Conservation (phyloP, 2,888 invertebrate genomes). For the Stenotaenia linearis region DNA sequence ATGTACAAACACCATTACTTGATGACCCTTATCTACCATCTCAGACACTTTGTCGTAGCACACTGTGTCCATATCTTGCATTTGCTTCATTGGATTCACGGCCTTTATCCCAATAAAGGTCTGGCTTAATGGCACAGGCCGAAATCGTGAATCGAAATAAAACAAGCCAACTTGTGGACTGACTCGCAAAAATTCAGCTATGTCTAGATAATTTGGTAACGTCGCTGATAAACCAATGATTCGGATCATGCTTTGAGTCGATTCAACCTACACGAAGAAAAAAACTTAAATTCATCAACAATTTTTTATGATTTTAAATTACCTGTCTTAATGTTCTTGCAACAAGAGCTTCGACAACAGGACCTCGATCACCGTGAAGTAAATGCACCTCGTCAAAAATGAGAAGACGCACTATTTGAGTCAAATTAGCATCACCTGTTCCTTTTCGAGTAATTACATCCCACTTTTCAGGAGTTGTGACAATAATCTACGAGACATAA, state of each 20-base stretch:
- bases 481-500: conserved; percentile 62
- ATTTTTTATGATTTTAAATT: conserved; percentile 28
- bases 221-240: conserved; percentile 97
- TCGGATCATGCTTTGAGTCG: conserved; percentile 88
- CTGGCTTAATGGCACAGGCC: conserved; percentile 90
- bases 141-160: conserved; percentile 87
- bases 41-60: conserved; percentile 88
- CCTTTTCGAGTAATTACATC: conserved; percentile 94
- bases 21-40: conserved; percentile 82
- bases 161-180: conserved; percentile 85
- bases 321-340: conserved; percentile 87
- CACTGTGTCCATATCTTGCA: conserved; percentile 78
- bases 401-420: conserved; percentile 81
- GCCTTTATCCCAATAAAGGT: conserved; percentile 84
- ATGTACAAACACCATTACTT: conserved; percentile 97
- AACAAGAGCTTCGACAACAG: conserved; percentile 94
- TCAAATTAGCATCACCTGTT: conserved; percentile 76
- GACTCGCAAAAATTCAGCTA: conserved; percentile 87
- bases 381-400: conserved; percentile 67
- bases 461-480: conserved; percentile 99
- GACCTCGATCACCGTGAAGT: conserved; percentile 92
- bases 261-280: conserved; percentile 58
- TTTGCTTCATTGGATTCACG: conserved; percentile 55
- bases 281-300: too few relatives aligned
- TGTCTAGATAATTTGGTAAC: conserved; percentile 94